These are phyloP conservation scores for Phasianus colchicus DNA, from an alignment of 2,113 vertebrate species.

Conservation along the genomic window DNA sequence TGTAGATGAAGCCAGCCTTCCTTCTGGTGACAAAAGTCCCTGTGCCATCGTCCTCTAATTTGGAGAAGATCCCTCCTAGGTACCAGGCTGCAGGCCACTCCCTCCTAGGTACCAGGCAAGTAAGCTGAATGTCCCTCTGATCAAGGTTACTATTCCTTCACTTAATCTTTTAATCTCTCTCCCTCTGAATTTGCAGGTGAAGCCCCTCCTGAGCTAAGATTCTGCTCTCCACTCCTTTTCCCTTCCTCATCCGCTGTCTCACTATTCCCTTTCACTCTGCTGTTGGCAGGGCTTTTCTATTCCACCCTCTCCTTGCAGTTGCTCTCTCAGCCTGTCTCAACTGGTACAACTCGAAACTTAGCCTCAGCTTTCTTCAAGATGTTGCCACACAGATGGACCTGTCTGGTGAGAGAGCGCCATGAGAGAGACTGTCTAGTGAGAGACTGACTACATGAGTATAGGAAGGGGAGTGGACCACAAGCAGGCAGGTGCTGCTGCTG, in stretches of 20 bases:
- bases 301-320: background rate
- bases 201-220: background rate
- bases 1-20: background rate
- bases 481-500: background rate
- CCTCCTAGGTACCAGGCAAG: background rate
- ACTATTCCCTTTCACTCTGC: background rate
- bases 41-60: background rate
- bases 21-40: background rate
- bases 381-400: background rate
- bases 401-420: background rate
- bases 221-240: background rate
- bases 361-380: background rate
- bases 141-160: background rate
- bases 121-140: background rate
- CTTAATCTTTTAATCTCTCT: background rate
- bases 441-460: accelerated
- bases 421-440: background rate
- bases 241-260: background rate
- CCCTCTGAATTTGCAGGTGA: background rate
- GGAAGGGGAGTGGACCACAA: background rate
- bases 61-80: background rate
- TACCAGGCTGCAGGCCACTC: background rate
- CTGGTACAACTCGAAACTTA: background rate
- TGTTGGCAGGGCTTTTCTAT: background rate
- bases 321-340: background rate